These are phyloP conservation scores for Hydractinia echinata DNA, from an alignment of 30 jellyfish, hydroid and myxozoan species.

Conservation along the genomic window DNA sequence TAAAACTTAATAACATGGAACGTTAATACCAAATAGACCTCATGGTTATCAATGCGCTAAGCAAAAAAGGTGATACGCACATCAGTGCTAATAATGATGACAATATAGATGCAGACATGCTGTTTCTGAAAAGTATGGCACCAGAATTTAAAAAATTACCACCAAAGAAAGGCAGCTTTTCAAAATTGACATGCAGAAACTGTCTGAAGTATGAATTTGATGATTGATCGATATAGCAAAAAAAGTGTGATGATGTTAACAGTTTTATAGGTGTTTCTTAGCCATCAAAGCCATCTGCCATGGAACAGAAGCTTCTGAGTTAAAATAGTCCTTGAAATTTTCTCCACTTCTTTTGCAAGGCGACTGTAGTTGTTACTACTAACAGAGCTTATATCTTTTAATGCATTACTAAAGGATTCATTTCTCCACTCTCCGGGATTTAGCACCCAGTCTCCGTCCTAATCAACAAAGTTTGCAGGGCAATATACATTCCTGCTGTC, in stretches of 20 bases:
- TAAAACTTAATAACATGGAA: neutral
- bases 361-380: neutral
- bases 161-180: neutral
- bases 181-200: constrained; percentile 7
- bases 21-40: neutral
- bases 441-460: too few relatives aligned
- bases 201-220: constrained; percentile 3
- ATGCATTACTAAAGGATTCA: neutral
- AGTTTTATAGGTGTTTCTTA: neutral
- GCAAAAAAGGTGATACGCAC: neutral
- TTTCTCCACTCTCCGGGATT: too few relatives aligned
- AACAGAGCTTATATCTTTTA: neutral
- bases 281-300: neutral
- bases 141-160: neutral
- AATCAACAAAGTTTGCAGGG: too few relatives aligned
- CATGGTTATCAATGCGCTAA: neutral
- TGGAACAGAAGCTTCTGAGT: neutral
- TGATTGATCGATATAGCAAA: neutral
- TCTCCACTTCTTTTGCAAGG: neutral
- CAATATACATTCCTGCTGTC: too few relatives aligned
- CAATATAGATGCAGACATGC: neutral
- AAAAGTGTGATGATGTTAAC: too few relatives aligned
- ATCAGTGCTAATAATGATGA: neutral
- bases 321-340: neutral
- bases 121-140: neutral